A percentile compares a stretch with the other conserved stretches of the same genome.
These are phyloP conservation scores for Ibycter americanus DNA, from an alignment of 2,797 vertebrate genomes.

Conservation along the genomic window DNA sequence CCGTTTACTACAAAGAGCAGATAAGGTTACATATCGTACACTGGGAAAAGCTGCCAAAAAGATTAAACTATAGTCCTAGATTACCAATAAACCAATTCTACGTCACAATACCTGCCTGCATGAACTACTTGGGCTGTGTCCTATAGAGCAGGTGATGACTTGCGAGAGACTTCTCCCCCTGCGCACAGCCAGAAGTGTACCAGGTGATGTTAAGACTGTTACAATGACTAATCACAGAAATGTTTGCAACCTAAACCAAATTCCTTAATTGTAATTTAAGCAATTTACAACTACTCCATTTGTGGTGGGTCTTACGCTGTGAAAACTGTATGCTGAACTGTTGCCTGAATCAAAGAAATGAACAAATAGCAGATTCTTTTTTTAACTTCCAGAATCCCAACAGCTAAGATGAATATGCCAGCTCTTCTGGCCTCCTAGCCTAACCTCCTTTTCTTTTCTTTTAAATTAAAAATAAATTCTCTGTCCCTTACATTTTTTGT, in stretches of 20 bases:
- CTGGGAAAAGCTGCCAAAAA: slow-evolving; percentile 62
- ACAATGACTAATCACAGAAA: slow-evolving; percentile 37
- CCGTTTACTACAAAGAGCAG: slow-evolving; percentile 19
- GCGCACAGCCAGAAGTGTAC: not conserved
- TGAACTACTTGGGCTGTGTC: not conserved
- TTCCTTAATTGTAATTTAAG: not conserved
- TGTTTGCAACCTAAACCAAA: slow-evolving; percentile 17
- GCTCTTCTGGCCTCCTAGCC: not conserved
- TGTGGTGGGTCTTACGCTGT: not conserved
- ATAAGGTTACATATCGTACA: slow-evolving; percentile 35
- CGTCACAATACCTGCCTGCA: not conserved
- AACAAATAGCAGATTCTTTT: not conserved
- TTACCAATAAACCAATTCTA: slow-evolving; percentile 10
- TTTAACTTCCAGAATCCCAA: not conserved
- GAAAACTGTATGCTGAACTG: not conserved
- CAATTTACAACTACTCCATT: slow-evolving; percentile 1
- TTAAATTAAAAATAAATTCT: not conserved
- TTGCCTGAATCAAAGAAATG: not conserved
- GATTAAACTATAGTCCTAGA: slow-evolving; percentile 20
- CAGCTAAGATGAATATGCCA: not conserved
- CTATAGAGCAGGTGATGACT: not conserved
- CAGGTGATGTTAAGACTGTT: slow-evolving; percentile 9
- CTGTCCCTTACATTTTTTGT: not conserved
- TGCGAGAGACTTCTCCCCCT: not conserved
- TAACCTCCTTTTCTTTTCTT: not conserved